Evolutionary conservation across 2,888 invertebrate species (phyloP).

Genomic region (Diaphora mendica): DNA sequence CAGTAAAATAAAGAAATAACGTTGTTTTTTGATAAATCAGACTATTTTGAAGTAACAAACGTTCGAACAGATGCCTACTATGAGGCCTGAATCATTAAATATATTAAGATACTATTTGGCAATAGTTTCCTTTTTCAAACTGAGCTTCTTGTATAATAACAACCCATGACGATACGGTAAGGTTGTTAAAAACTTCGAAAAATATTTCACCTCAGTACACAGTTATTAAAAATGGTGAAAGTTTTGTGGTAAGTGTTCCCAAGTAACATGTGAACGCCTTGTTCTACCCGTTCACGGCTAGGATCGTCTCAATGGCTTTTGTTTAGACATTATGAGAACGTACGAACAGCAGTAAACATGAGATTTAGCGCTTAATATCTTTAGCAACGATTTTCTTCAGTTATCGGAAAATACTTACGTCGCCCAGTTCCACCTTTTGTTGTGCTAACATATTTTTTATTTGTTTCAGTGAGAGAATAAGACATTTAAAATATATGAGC

Average conservation of each 20-base stretch:
- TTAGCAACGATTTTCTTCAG: constrained; percentile 56
- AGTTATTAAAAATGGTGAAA: constrained; percentile 54
- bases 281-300: constrained; percentile 60
- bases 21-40: no score
- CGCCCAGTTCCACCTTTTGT: constrained; percentile 38
- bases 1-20: no score
- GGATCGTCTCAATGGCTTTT: constrained; percentile 69
- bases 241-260: constrained; percentile 69
- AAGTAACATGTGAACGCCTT: constrained; percentile 64
- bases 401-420: constrained; percentile 64
- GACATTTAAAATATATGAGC: not conserved
- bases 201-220: constrained; percentile 45
- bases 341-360: constrained; percentile 71
- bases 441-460: constrained; percentile 38
- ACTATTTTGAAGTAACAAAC: no score
- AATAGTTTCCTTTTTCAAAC: not conserved
- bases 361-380: constrained; percentile 65
- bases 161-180: constrained; percentile 27
- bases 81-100: no score
- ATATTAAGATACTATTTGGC: not conserved
- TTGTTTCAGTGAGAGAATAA: constrained; percentile 16
- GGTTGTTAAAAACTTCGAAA: constrained; percentile 38
- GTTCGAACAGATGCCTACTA: no score
- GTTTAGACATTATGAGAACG: constrained; percentile 76
- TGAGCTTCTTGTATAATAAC: constrained; percentile 18